These are phyloP conservation scores for Spicauda simplicius DNA, from an alignment of 2,888 invertebrate species.

Conservation along the genomic window DNA sequence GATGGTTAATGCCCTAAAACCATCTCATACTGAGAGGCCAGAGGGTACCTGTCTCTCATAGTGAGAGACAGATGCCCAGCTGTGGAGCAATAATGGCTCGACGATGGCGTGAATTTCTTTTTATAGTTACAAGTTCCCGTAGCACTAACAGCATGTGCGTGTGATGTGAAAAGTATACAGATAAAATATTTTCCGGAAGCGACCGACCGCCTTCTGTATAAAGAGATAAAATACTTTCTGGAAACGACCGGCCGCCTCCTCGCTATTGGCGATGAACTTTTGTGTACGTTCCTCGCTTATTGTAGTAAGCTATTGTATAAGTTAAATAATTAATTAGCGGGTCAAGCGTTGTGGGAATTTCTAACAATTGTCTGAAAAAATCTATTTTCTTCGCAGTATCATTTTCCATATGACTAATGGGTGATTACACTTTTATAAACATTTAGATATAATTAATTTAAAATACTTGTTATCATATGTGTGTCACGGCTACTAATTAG, in stretches of 20 bases:
- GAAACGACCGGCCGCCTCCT: constrained; percentile 73
- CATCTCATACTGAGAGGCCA: too few relatives aligned
- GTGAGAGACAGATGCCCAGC: too few relatives aligned
- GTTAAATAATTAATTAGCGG: constrained; percentile 18
- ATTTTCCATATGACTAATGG: too few relatives aligned
- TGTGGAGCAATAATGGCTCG: too few relatives aligned
- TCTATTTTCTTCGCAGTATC: background rate
- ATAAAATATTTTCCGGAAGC: constrained; percentile 74
- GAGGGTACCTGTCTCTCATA: too few relatives aligned
- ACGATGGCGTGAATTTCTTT: too few relatives aligned
- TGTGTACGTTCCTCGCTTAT: constrained; percentile 48
- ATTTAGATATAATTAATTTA: too few relatives aligned
- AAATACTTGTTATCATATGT: too few relatives aligned
- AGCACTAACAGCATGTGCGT: constrained; percentile 30
- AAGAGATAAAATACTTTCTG: constrained; percentile 66
- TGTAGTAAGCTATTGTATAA: constrained; percentile 23
- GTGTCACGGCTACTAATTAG: too few relatives aligned
- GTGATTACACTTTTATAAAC: too few relatives aligned
- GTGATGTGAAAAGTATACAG: constrained; percentile 48
- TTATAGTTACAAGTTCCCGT: background rate
- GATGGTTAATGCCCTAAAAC: too few relatives aligned
- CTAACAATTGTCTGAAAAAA: background rate
- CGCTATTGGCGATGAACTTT: constrained; percentile 73
- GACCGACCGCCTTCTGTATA: constrained; percentile 62
- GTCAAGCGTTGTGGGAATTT: background rate